Base-by-base conservation (phyloP, 2,113 vertebrate species). In the Numida meleagris region DNA sequence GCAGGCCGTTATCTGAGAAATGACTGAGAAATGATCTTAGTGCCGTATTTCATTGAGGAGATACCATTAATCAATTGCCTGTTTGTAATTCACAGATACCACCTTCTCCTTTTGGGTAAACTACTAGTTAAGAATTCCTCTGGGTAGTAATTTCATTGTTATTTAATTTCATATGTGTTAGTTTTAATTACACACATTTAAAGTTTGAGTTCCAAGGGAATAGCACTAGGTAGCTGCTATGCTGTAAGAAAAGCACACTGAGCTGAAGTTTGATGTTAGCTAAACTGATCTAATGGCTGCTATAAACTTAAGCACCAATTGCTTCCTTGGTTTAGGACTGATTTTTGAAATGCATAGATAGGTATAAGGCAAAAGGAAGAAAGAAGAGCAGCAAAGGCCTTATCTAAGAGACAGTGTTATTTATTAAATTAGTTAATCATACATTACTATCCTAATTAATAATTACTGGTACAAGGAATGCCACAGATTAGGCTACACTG, bases 281-380 rank as follows among this genome's bases (percentile, higher is more conserved):
- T 50, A 88, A 82, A 65, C 27, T 74, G 55, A 84, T 31, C 3
- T 14, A 82, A 42, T 3, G 12, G 53, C 21, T 84, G 24, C 16
- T 86, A 29, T 84, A 89, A 87, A 17, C 42, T 68, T 1, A 0
- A 72, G 46, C 31, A 62, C 24, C 0, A 0, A 3, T 71, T 81
- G 33, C 10, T 78, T 81, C 74, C 17, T 48, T 71, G 66, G 25
- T 9, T 88, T 58, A 14, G 15, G 55, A 71, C 4, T 68, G 24
- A 36, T 36, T 91, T 87, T 81, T 18, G 21, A 87, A 81, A 14
- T 45, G 48, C 19, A 34, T 10, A 8, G 9, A 8, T 53, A 65
- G 25, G 36, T 46, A 14, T 2, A 67, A 75, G 51, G 15, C 27
- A 66, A 72, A 51, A 78, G 7, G 9, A 14, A 86, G 42, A 67